A percentile compares a stretch with the other conserved stretches of the same genome.
phyloP scores from a whole-genome alignment of 2,888 invertebrate species.

The Nasonovia ribisnigri region DNA sequence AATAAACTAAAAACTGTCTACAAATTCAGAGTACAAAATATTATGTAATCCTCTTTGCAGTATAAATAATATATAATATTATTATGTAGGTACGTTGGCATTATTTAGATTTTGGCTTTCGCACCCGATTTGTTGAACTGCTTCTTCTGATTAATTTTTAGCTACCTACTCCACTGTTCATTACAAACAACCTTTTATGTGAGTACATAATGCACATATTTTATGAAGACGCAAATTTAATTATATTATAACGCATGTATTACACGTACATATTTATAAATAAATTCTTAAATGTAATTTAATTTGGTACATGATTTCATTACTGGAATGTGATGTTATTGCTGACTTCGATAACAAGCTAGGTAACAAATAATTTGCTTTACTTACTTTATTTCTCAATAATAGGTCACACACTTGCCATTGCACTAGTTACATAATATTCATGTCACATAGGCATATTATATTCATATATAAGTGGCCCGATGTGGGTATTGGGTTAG shows the following conservation, averaged over 20 bases:
- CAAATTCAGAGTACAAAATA: not conserved
- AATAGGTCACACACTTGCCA: not conserved
- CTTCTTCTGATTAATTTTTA: not conserved
- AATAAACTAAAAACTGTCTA: not conserved
- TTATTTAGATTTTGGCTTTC: not conserved
- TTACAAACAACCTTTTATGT: not conserved
- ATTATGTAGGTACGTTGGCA: not conserved
- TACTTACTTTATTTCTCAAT: not conserved
- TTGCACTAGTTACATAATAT: not conserved
- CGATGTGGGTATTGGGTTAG: not conserved
- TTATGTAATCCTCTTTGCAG: not conserved
- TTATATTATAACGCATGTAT: not conserved
- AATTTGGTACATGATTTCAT: not conserved
- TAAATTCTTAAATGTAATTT: not conserved
- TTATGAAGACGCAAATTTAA: not conserved
- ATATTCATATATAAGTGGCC: too few species aligned
- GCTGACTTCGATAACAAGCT: not conserved
- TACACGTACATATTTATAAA: too few species aligned
- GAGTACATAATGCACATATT: not conserved
- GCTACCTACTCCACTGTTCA: not conserved
- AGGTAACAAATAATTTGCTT: not conserved
- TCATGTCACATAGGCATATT: too few species aligned
- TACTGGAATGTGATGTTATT: not conserved
- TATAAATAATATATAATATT: not conserved
- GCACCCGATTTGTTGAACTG: not conserved